Conservation (phyloP, 2,113 vertebrate species). For the rabbit (Oryctolagus cuniculus) region DNA sequence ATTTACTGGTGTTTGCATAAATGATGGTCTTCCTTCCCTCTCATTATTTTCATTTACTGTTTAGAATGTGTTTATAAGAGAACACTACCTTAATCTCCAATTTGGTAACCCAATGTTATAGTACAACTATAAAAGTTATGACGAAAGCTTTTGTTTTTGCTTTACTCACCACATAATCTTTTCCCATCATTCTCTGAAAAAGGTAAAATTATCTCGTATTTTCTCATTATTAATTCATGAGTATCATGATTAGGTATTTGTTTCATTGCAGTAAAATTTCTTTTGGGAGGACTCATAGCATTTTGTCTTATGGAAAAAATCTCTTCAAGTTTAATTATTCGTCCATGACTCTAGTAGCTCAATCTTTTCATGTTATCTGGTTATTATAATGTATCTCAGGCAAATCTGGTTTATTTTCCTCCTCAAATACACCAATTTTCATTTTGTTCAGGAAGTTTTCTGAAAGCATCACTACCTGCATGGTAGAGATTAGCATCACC, state of each 20-base stretch:
- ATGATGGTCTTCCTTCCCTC: neutral
- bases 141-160: neutral
- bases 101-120: neutral
- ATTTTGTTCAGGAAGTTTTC: neutral
- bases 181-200: slow-evolving; percentile 1
- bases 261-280: neutral
- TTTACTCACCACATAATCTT: neutral
- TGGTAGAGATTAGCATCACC: neutral
- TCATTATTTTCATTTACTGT: neutral
- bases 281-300: neutral
- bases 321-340: neutral
- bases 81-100: neutral
- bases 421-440: neutral
- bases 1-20: neutral
- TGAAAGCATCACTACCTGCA: neutral
- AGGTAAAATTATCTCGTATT: neutral
- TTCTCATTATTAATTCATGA: neutral
- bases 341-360: neutral
- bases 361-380: neutral
- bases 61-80: neutral
- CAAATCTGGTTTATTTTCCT: neutral
- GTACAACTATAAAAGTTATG: neutral
- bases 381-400: neutral
- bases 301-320: neutral
- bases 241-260: neutral